Percentiles rank a stretch among this genome's conserved stretches.
Evolutionary conservation across 2,797 vertebrate genomes (phyloP).

Genomic region (Pagetopsis macropterus): DNA sequence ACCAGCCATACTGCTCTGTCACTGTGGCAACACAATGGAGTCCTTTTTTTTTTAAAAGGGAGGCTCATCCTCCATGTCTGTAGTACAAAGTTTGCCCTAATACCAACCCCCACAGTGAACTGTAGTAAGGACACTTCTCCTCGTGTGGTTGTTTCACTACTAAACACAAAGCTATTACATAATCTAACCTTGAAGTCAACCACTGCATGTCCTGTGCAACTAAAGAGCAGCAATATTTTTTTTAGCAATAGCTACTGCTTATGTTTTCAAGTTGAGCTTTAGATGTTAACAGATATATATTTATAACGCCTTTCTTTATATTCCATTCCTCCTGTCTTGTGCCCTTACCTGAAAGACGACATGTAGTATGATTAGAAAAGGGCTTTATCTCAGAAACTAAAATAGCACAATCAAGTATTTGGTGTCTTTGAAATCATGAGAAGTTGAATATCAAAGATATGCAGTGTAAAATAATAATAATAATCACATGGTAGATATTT

Average conservation of each 20-base stretch:
- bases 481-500: no score
- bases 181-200: neutral
- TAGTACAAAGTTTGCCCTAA: constrained; percentile 29
- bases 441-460: no score
- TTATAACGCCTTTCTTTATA: no score
- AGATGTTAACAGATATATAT: neutral
- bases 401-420: no score
- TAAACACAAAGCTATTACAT: constrained; percentile 5
- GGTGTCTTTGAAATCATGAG: no score
- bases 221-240: neutral
- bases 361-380: no score
- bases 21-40: constrained; percentile 74
- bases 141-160: constrained; percentile 2
- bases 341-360: no score
- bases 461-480: no score
- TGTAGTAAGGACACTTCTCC: constrained; percentile 17
- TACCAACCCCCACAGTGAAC: constrained; percentile 38
- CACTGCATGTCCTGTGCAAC: neutral
- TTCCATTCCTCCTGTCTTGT: no score
- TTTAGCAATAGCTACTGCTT: neutral
- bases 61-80: constrained; percentile 55
- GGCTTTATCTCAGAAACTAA: no score
- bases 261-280: neutral
- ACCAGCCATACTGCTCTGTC: constrained; percentile 84
- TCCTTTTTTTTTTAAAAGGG: constrained; percentile 48